Evolutionary conservation across 2,113 vertebrate species (phyloP).

Genomic region (Eudyptes chrysolophus): DNA sequence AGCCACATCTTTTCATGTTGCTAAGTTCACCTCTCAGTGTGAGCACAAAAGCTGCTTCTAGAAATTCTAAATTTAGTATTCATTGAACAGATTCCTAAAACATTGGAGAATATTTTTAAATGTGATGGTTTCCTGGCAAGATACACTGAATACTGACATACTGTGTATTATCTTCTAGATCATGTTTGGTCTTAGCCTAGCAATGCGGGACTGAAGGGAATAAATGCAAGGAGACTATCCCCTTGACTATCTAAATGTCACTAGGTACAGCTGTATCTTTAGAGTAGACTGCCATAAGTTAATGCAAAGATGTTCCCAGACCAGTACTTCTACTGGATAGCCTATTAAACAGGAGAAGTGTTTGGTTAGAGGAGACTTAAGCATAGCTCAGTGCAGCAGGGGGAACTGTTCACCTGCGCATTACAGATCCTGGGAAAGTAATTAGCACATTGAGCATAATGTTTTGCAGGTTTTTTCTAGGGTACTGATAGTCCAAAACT

Average conservation of each 20-base stretch:
- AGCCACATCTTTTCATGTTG: background rate
- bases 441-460: background rate
- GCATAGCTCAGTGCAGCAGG: background rate
- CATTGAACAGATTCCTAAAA: background rate
- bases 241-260: accelerated
- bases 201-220: background rate
- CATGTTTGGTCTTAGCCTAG: background rate
- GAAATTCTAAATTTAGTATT: background rate
- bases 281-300: too few species aligned
- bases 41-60: background rate
- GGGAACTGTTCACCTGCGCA: background rate
- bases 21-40: background rate
- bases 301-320: background rate
- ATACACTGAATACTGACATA: accelerated
- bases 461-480: background rate
- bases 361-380: background rate
- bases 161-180: background rate
- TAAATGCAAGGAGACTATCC: too few species aligned
- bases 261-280: background rate
- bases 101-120: background rate
- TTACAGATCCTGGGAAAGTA: background rate
- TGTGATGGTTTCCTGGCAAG: background rate
- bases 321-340: background rate
- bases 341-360: background rate
- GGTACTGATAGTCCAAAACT: background rate